Base-by-base conservation (phyloP, 1,140 invertebrate genomes). In the Euura saliciscinereae region DNA sequence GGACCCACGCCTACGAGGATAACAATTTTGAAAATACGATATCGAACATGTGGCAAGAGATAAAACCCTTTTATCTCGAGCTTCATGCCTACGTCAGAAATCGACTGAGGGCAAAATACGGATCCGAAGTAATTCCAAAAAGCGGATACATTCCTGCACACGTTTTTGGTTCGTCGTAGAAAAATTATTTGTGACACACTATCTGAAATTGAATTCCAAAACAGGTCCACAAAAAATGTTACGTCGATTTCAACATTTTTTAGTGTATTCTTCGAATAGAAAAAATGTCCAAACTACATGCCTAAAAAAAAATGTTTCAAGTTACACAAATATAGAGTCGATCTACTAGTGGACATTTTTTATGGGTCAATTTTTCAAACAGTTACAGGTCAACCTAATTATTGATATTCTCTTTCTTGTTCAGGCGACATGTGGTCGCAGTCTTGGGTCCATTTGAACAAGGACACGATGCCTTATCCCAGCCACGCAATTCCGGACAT, bases 341-440 rank as follows among this genome's bases (percentile, higher is more conserved):
- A 59, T 11, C 8, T 59, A 8, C 8, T 3, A 11, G 10, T 59
- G 51, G 6, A 1, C 51, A 59, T 3, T 59, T 59, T 59, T 6
- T 5, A 28, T 28, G 1, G 28, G 28, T 28, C 28, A 28, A 28
- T 28, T 59, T 59, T 6, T 6, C 10, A 59, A 8, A 6, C 51
- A 59, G 51, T 1, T 59, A 11, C 51, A 28, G 0, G 28, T 28
- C 28, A 6, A 59, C 13, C 51, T 11, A 6, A 11, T 59, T 28
- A 28, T 8, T n/a, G 13, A 59, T 6, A 2, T n/a, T 59, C 10
- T 59, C 10, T 11, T n/a, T 8, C 6, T 59, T 59, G 13, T 59
- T 13, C 66, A 68, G 94, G 95, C 64, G 96, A 97, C 81, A 95
- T 98, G 94, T 97, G 96, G 95, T 94, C 93, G 0, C 95, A 97